Conservation (phyloP, 2,797 vertebrate species). For the Hemibagrus guttatus region DNA sequence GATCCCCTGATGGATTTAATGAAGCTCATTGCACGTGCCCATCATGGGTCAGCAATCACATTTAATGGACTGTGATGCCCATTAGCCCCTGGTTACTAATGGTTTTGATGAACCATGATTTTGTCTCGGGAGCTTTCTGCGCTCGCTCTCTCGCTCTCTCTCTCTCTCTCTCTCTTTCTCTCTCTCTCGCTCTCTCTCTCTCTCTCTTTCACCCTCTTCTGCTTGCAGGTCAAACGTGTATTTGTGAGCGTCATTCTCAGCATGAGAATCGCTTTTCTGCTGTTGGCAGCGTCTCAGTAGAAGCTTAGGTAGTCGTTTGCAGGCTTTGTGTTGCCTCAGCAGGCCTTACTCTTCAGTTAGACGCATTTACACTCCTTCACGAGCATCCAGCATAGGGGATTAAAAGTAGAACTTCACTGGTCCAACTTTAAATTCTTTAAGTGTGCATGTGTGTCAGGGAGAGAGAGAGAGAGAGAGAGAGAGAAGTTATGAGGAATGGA, state of each 20-base stretch:
- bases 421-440: background rate
- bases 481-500: background rate
- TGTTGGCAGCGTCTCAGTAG: slow-evolving; percentile 19
- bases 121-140: background rate
- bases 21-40: slow-evolving; percentile 48
- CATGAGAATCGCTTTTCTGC: slow-evolving; percentile 6
- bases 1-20: slow-evolving; percentile 53
- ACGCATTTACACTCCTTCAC: slow-evolving; percentile 22
- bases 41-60: slow-evolving; percentile 43
- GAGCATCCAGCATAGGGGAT: background rate
- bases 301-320: slow-evolving; percentile 4
- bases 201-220: background rate
- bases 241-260: background rate
- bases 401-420: slow-evolving; percentile 12
- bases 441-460: background rate
- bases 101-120: slow-evolving; percentile 39
- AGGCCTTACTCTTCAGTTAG: slow-evolving; percentile 7
- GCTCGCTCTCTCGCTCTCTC: background rate
- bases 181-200: background rate
- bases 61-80: slow-evolving; percentile 48
- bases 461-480: background rate
- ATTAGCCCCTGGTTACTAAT: slow-evolving; percentile 50
- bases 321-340: slow-evolving; percentile 19
- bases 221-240: background rate
- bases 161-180: background rate